Conservation (phyloP, 2,113 vertebrate species). For the Limnothrissa miodon region DNA sequence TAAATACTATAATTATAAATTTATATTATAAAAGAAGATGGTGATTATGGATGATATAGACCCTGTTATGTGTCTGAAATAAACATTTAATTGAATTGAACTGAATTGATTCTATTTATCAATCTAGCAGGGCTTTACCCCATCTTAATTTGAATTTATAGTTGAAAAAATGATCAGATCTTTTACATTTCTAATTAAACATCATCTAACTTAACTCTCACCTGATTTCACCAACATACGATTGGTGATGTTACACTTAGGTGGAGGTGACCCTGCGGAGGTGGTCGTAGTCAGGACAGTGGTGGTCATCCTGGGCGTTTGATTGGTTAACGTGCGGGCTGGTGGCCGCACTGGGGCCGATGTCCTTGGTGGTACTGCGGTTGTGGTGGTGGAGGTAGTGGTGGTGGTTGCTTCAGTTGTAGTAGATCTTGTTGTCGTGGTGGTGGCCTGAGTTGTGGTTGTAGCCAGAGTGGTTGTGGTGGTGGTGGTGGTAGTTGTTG, state of each 20-base stretch:
- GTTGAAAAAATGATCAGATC: neutral
- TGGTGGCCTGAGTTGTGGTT: slow-evolving; percentile 62
- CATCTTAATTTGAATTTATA: slow-evolving; percentile 22
- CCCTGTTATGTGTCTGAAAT: too few species aligned
- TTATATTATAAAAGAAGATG: too few species aligned
- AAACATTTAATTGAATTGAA: too few species aligned
- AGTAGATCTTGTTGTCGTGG: slow-evolving; percentile 71
- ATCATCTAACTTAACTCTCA: slow-evolving; percentile 51
- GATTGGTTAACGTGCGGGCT: slow-evolving; percentile 53
- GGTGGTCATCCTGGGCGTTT: slow-evolving; percentile 63
- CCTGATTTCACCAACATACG: slow-evolving; percentile 91
- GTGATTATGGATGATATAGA: too few species aligned
- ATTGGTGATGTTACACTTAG: slow-evolving; percentile 88
- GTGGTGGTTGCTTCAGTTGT: slow-evolving; percentile 50
- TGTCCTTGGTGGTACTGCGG: slow-evolving; percentile 67
- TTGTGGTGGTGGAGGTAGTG: slow-evolving; percentile 54
- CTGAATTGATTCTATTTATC: too few species aligned
- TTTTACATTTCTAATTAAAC: neutral
- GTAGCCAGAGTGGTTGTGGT: slow-evolving; percentile 45
- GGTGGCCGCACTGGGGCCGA: slow-evolving; percentile 71
- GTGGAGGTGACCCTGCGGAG: slow-evolving; percentile 73
- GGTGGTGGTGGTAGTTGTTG: slow-evolving; percentile 54
- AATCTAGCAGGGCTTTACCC: neutral
- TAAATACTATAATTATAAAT: too few species aligned
- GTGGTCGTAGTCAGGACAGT: slow-evolving; percentile 69